Conservation (phyloP, 2,797 vertebrate species). For the Leucoraja ocellata region DNA sequence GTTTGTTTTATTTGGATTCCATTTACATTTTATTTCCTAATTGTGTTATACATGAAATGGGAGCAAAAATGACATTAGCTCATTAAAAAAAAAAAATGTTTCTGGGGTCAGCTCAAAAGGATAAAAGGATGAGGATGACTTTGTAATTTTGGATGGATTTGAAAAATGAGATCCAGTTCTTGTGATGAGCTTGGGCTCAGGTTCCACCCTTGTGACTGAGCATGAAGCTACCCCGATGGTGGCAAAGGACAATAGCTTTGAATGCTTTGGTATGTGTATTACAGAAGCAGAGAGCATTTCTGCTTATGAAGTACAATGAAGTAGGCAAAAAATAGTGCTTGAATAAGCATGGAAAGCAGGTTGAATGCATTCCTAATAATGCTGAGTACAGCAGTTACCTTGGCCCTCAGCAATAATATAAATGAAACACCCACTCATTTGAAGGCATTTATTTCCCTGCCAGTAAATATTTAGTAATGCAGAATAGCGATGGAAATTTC, state of each 20-base stretch:
- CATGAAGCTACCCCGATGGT: background rate
- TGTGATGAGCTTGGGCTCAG: slow-evolving; percentile 2
- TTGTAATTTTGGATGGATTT: background rate
- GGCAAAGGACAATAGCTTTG: background rate
- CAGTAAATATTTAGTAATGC: background rate
- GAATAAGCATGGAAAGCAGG: background rate
- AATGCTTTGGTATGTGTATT: background rate
- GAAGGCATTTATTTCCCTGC: background rate
- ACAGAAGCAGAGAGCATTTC: background rate
- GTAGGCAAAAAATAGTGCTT: background rate
- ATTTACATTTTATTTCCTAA: background rate
- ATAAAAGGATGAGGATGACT: slow-evolving; percentile 5
- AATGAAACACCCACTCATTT: background rate
- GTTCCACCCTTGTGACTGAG: slow-evolving; percentile 8
- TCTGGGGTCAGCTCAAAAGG: background rate
- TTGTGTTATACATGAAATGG: background rate
- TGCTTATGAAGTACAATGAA: background rate
- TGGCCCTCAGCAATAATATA: background rate
- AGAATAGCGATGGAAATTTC: background rate
- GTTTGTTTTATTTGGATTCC: background rate
- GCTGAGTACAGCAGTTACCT: background rate
- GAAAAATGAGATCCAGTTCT: background rate
- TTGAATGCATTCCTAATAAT: background rate
- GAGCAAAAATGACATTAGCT: background rate
- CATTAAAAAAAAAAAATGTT: background rate